Evolutionary conservation across 2,888 invertebrate genomes (phyloP).

Genomic region (Mythimna ferrago): DNA sequence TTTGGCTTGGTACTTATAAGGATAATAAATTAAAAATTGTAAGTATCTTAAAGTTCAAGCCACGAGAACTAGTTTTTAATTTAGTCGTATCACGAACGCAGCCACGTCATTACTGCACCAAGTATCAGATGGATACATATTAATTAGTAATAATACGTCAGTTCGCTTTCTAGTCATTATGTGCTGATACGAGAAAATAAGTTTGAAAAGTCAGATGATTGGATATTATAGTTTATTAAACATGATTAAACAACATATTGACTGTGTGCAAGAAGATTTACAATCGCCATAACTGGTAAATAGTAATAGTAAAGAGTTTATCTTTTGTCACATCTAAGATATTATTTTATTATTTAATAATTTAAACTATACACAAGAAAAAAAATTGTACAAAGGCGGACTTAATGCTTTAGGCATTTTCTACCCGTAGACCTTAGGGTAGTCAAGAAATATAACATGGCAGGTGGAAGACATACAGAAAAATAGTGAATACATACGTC

Average conservation of each 20-base stretch:
- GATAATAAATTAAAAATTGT: background rate
- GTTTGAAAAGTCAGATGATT: constrained; percentile 9
- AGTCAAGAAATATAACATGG: too few species aligned
- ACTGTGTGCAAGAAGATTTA: background rate
- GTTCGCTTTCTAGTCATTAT: constrained; percentile 20
- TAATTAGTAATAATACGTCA: constrained; percentile 8
- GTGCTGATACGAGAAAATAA: constrained; percentile 10
- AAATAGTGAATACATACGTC: too few species aligned
- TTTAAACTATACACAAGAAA: too few species aligned
- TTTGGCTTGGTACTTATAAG: background rate
- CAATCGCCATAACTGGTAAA: background rate
- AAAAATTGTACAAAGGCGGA: too few species aligned
- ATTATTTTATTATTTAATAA: too few species aligned
- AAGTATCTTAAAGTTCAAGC: background rate
- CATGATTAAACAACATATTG: too few species aligned
- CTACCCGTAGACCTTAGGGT: too few species aligned
- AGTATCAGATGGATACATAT: constrained; percentile 4
- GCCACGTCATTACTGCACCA: background rate
- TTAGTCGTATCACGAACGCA: background rate
- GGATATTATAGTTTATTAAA: background rate
- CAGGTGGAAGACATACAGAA: too few species aligned
- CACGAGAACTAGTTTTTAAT: background rate
- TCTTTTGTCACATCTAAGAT: too few species aligned
- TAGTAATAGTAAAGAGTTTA: too few species aligned
- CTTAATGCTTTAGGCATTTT: too few species aligned